These are phyloP conservation scores for Tetramorium alpestre DNA, from an alignment of 1,140 invertebrate genomes.

Conservation along the genomic window DNA sequence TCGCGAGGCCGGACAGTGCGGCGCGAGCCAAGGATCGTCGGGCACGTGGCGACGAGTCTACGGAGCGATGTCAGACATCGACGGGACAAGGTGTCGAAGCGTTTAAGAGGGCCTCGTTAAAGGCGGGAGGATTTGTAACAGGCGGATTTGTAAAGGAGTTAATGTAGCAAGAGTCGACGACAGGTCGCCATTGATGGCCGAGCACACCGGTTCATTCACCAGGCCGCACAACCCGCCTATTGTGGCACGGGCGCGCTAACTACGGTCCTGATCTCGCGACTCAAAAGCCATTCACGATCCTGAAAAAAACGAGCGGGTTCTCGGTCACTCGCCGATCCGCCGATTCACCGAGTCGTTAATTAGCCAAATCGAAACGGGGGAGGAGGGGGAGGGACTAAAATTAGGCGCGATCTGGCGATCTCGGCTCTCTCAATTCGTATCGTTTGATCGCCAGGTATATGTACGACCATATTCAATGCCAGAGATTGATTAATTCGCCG, in stretches of 20 bases:
- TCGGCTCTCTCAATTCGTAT: slow-evolving; percentile 3
- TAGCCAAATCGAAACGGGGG: slow-evolving; percentile 20
- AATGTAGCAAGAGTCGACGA: slow-evolving; percentile 80
- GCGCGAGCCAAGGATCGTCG: slow-evolving; percentile 12
- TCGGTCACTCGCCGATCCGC: slow-evolving; percentile 38
- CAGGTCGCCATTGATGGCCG: slow-evolving; percentile 80
- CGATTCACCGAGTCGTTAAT: slow-evolving; percentile 40
- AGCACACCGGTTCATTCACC: slow-evolving; percentile 80
- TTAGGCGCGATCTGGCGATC: slow-evolving; percentile 22
- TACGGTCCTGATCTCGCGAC: slow-evolving; percentile 35
- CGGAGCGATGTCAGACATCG: slow-evolving; percentile 40
- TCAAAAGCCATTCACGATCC: slow-evolving; percentile 37
- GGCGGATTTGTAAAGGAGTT: slow-evolving; percentile 79
- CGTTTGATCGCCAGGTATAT: neutral
- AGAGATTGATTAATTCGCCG: neutral
- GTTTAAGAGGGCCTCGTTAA: slow-evolving; percentile 73
- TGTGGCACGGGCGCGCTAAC: slow-evolving; percentile 64
- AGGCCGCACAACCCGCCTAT: slow-evolving; percentile 77
- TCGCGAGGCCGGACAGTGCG: neutral
- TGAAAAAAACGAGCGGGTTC: slow-evolving; percentile 51
- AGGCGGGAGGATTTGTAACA: slow-evolving; percentile 71
- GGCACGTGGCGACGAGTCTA: slow-evolving; percentile 9
- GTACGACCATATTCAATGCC: neutral
- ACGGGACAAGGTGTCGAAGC: slow-evolving; percentile 72
- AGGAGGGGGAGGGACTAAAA: neutral